phyloP scores from a whole-genome alignment of 2,113 vertebrate genomes.

The Bungarus multicinctus region DNA sequence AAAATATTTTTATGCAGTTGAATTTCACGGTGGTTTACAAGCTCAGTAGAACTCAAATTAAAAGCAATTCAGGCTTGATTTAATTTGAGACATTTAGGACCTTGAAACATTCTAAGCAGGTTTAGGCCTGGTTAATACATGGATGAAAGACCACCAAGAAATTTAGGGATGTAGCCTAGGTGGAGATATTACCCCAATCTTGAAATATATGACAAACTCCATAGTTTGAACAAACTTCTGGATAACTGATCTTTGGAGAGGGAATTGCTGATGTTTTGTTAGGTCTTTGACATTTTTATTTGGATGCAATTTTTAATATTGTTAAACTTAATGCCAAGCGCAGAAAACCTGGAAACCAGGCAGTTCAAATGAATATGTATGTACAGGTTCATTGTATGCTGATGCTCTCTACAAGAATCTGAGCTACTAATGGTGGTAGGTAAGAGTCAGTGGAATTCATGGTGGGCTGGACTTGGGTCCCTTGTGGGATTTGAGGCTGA shows the following conservation, averaged over 20 bases:
- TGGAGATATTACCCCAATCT: neutral
- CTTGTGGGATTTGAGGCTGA: no score
- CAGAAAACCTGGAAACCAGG: no score
- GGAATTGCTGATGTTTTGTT: neutral
- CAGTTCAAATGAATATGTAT: no score
- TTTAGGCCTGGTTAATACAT: neutral
- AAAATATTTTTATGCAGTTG: neutral
- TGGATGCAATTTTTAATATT: neutral
- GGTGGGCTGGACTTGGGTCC: no score
- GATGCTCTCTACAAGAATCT: no score
- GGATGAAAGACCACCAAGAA: neutral
- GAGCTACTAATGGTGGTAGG: no score
- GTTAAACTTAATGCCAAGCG: neutral
- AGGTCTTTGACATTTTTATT: neutral
- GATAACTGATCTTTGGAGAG: no score
- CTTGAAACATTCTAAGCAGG: neutral
- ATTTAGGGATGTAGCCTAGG: neutral
- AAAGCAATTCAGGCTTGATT: neutral
- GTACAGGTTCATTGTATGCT: no score
- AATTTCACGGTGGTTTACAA: neutral
- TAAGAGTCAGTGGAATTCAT: no score
- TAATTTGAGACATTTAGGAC: neutral
- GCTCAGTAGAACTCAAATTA: neutral
- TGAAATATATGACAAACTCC: neutral
- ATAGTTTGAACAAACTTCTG: neutral